Percentiles rank a stretch among this genome's conserved stretches.
These are phyloP conservation scores for Addax nasomaculatus DNA, from an alignment of 2,113 vertebrate genomes.

Conservation along the genomic window DNA sequence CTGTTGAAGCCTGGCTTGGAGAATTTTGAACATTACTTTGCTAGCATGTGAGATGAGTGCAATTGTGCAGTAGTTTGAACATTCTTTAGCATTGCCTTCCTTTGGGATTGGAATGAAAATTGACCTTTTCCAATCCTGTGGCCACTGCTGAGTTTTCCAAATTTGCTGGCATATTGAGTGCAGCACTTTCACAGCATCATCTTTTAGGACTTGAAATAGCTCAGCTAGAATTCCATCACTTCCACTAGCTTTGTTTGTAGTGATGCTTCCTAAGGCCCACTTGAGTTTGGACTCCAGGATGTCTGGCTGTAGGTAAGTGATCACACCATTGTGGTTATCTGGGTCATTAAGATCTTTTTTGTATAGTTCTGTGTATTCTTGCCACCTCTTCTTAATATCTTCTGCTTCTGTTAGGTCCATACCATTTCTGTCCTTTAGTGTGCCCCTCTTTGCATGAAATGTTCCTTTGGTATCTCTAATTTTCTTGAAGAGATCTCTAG, in stretches of 20 bases:
- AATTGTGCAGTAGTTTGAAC: background rate
- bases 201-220: background rate
- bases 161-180: background rate
- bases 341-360: background rate
- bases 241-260: background rate
- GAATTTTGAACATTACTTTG: background rate
- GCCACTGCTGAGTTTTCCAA: background rate
- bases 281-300: background rate
- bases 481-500: background rate
- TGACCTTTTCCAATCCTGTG: background rate
- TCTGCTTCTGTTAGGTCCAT: background rate
- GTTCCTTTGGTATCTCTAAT: background rate
- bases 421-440: background rate
- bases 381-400: background rate
- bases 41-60: background rate
- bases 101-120: background rate
- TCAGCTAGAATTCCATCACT: background rate
- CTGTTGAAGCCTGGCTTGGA: background rate
- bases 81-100: background rate
- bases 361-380: background rate
- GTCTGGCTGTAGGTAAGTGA: background rate
- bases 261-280: background rate
- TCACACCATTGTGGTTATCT: background rate
- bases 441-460: background rate
- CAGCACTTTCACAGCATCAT: background rate